Conservation (phyloP, 2,113 vertebrate genomes). For the Stictonetta naevosa region DNA sequence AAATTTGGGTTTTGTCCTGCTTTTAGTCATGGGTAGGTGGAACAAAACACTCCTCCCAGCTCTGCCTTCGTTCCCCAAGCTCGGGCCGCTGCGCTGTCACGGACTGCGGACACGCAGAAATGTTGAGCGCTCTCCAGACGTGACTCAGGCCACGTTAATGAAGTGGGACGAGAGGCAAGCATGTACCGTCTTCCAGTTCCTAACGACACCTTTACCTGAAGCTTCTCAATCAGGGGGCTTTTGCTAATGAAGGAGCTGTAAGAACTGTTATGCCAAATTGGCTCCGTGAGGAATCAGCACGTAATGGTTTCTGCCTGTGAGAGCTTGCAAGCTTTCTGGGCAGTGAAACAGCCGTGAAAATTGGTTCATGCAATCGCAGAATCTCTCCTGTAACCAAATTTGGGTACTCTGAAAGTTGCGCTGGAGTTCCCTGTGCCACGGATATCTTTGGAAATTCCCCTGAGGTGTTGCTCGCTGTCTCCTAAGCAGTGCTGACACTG, state of each 20-base stretch:
- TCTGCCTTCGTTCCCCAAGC: neutral
- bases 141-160: neutral
- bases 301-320: neutral
- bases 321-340: neutral
- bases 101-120: accelerated
- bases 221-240: neutral
- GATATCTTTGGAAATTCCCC: neutral
- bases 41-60: accelerated
- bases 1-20: neutral
- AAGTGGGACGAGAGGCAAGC: neutral
- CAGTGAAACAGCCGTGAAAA: accelerated
- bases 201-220: neutral
- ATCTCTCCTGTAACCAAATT: neutral
- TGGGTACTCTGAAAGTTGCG: neutral
- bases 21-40: neutral
- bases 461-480: neutral
- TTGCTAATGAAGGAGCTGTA: neutral
- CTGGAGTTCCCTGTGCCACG: accelerated
- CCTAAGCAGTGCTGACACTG: accelerated
- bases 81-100: accelerated
- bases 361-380: accelerated
- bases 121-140: neutral
- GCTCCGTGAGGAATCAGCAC: neutral
- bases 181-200: no score
- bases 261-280: neutral